These are phyloP conservation scores for Cepphus grylle DNA, from an alignment of 2,113 vertebrate species.

Conservation along the genomic window DNA sequence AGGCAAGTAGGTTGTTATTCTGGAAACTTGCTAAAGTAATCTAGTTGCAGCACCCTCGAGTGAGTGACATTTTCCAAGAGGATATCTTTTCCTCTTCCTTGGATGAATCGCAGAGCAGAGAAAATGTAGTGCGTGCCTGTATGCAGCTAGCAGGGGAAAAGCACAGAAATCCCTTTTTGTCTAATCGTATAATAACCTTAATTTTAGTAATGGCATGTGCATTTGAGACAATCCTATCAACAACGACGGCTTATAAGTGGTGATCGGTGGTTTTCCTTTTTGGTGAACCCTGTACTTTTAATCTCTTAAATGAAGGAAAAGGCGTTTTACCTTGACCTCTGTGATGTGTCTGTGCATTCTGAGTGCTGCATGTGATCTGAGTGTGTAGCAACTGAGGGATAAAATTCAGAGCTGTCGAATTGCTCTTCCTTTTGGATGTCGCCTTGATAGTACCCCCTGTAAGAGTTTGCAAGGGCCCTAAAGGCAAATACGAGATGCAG, in stretches of 20 bases:
- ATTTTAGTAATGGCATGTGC: background rate
- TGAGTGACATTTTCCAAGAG: background rate
- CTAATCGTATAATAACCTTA: background rate
- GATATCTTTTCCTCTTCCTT: background rate
- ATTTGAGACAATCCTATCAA: background rate
- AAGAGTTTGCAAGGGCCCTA: background rate
- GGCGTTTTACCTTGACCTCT: background rate
- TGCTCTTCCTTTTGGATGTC: background rate
- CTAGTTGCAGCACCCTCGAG: background rate
- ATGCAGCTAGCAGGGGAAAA: background rate
- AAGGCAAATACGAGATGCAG: background rate
- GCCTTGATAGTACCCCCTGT: background rate
- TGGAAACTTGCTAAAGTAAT: background rate
- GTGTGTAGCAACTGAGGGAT: background rate
- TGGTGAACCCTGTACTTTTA: background rate
- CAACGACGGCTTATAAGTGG: background rate
- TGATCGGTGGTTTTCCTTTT: background rate
- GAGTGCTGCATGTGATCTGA: background rate
- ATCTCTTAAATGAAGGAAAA: background rate
- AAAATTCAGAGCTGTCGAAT: background rate
- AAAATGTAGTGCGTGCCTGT: rapidly evolving
- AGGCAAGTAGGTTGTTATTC: background rate
- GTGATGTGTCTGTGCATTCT: background rate
- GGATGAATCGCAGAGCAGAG: background rate
- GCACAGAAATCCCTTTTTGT: background rate